phyloP scores from a whole-genome alignment of 2,797 vertebrate species.

The Clarias platycephalus region DNA sequence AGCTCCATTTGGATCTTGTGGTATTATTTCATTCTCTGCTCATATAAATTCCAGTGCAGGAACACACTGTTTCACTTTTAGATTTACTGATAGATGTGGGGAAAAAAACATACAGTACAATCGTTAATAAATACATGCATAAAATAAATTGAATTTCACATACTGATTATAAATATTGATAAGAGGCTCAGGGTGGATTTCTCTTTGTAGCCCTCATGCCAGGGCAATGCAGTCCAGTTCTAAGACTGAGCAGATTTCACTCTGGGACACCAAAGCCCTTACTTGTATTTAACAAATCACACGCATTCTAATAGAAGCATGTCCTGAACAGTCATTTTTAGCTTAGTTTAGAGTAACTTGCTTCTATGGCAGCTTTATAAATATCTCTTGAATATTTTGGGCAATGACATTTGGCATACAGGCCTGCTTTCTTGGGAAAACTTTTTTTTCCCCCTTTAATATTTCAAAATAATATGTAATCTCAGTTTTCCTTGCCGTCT shows the following conservation, averaged over 20 bases:
- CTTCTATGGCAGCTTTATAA: not conserved
- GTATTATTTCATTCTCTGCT: no score
- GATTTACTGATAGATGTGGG: no score
- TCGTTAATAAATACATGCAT: no score
- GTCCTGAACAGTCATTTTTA: not conserved
- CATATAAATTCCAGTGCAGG: no score
- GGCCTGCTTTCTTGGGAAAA: not conserved
- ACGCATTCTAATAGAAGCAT: not conserved
- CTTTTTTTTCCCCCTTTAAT: not conserved
- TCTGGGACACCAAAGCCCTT: not conserved
- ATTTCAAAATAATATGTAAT: not conserved
- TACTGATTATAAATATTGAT: not conserved
- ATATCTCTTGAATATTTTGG: slow-evolving; percentile 3
- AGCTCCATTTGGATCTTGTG: no score
- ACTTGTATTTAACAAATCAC: not conserved
- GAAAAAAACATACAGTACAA: no score
- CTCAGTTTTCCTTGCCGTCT: not conserved
- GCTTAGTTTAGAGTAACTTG: not conserved
- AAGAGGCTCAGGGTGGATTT: not conserved
- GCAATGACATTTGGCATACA: not conserved
- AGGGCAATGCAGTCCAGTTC: not conserved
- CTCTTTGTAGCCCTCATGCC: not conserved
- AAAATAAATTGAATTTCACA: not conserved
- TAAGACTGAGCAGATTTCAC: not conserved
- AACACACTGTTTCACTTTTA: no score